These are phyloP conservation scores for Drosophila meridionalis DNA, from an alignment of 2,888 invertebrate species.

Conservation along the genomic window DNA sequence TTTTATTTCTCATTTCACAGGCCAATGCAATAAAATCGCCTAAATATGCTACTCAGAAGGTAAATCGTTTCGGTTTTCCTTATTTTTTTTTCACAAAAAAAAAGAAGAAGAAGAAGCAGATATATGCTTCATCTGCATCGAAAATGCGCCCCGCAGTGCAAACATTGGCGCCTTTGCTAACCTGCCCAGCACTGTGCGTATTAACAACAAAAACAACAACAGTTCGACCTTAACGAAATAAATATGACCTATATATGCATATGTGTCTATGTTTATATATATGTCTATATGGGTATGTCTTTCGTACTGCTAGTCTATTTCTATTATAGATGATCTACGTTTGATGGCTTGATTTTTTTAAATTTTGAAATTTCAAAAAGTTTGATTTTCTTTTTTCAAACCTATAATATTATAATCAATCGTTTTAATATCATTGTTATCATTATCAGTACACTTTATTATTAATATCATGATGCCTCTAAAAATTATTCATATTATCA, in stretches of 20 bases:
- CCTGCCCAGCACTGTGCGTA: slow-evolving; percentile 14
- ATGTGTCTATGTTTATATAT: no score
- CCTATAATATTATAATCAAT: background rate
- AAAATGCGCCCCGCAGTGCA: slow-evolving; percentile 78
- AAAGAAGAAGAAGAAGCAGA: slow-evolving; percentile 20
- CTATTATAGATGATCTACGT: background rate
- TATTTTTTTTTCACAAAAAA: slow-evolving; percentile 7
- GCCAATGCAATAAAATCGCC: slow-evolving; percentile 69
- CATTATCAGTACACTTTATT: no score
- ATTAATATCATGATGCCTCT: no score
- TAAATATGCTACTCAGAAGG: slow-evolving; percentile 60
- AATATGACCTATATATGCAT: slow-evolving; percentile 4
- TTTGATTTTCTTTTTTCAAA: no score
- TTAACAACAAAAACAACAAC: background rate
- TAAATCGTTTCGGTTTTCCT: slow-evolving; percentile 62
- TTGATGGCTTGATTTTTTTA: background rate
- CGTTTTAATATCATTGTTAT: background rate
- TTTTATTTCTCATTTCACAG: slow-evolving; percentile 77
- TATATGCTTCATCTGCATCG: slow-evolving; percentile 65
- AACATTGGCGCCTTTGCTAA: slow-evolving; percentile 82
- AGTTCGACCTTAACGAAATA: slow-evolving; percentile 12
- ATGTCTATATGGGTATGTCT: background rate
- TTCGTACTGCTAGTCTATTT: background rate
- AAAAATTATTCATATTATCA: no score
- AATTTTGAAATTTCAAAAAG: no score